Conservation (phyloP, 2,888 invertebrate species). For the Taenaris catops region DNA sequence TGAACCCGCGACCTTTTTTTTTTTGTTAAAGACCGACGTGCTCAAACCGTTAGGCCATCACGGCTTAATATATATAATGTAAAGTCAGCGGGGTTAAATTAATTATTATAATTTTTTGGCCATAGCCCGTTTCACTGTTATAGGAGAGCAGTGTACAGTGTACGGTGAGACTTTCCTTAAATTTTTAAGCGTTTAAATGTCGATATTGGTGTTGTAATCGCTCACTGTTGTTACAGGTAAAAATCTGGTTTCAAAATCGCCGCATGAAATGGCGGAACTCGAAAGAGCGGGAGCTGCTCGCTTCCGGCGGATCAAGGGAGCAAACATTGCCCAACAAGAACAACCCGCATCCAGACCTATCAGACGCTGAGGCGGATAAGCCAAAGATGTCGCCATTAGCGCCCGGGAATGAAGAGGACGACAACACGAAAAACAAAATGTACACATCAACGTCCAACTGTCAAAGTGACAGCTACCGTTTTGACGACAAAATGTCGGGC, state of each 20-base stretch:
- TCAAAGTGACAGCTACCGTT: constrained; percentile 46
- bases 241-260: constrained; percentile 95
- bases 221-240: constrained; percentile 77
- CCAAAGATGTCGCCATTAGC: constrained; percentile 83
- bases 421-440: constrained; percentile 49
- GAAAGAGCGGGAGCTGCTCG: constrained; percentile 96
- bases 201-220: too few species aligned
- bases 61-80: too few species aligned
- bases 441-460: constrained; percentile 52
- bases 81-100: too few species aligned
- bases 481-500: constrained; percentile 60
- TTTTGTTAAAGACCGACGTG: too few species aligned
- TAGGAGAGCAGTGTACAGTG: too few species aligned
- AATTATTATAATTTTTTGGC: too few species aligned
- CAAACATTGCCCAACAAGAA: constrained; percentile 98
- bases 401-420: constrained; percentile 59
- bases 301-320: constrained; percentile 95
- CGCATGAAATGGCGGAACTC: constrained; percentile 99
- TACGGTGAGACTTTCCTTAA: too few species aligned
- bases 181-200: too few species aligned
- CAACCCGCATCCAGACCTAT: constrained; percentile 96
- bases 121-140: too few species aligned
- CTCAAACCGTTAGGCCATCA: too few species aligned
- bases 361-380: constrained; percentile 92
- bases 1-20: too few species aligned